Base-by-base conservation (phyloP, 2,888 invertebrate species). In the Metopia argyrocephala region DNA sequence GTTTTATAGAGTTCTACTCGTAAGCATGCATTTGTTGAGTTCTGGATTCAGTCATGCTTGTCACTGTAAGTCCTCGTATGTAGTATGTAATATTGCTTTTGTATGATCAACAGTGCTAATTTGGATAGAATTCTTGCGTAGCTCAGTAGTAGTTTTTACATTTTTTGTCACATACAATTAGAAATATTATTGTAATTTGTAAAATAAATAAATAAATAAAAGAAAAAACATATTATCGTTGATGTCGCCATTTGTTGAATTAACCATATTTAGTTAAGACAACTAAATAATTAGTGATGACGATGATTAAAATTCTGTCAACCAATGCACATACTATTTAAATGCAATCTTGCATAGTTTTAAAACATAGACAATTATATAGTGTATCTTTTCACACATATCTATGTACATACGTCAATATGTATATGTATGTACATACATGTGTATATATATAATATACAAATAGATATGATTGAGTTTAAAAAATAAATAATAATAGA, bases 181-280 rank as follows among this genome's bases (percentile, higher is more conserved):
- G n/a, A n/a, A 70, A 70, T 70, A n/a, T 52, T 71, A 23, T 52
- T 71, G 23, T 25, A 59, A 23, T 52, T 71, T 66, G 46, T 54
- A 18, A 70, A 76, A 64, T 70, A 21, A n/a, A n/a, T n/a, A n/a
- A n/a, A n/a, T n/a, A n/a, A n/a, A n/a, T n/a, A n/a, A n/a, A n/a
- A n/a, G n/a, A n/a, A 71, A 71, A 71, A 71, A 20, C 65, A 66
- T 54, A 23, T 70, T 62, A 61, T 74, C 20, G 57, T 45, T 28
- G 64, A 31, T 18, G 27, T 57, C 18, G 28, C 28, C 52, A 64
- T 65, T n/a, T 50, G 76, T 76, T 69, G 71, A 70, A 65, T 66
- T 70, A 45, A 45, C 81, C 81, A 81, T 75, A 78, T 81, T 81
- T 65, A 78, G 80, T 69, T 46, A 75, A 54, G 78, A 81, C 81